Evolutionary conservation across 2,797 vertebrate genomes (phyloP).

Genomic region (Paratrypauchen microcephalus): DNA sequence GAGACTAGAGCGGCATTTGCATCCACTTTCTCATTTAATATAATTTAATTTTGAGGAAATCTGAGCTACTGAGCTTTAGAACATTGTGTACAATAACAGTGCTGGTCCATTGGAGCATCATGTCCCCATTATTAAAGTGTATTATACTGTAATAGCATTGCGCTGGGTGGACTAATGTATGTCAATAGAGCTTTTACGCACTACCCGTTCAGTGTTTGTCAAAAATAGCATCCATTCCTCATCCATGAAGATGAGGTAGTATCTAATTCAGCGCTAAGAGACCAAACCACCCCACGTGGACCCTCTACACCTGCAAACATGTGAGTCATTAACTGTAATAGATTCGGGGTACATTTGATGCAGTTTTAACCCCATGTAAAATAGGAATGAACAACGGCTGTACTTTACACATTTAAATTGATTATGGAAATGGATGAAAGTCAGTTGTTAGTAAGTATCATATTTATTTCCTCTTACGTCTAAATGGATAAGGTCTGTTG

Average conservation of each 20-base stretch:
- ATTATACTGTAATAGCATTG: no score
- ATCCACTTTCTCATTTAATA: constrained; percentile 44
- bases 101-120: background rate
- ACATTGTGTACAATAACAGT: constrained; percentile 20
- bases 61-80: constrained; percentile 14
- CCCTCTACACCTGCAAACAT: constrained; percentile 18
- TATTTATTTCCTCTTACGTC: no score
- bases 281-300: constrained; percentile 25
- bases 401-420: background rate
- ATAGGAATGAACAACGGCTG: background rate
- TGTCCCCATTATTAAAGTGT: background rate
- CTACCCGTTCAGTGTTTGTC: constrained; percentile 28
- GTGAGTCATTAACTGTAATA: constrained; percentile 17
- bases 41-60: constrained; percentile 12
- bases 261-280: constrained; percentile 26
- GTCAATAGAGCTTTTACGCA: constrained; percentile 29
- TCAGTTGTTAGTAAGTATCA: no score
- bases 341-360: constrained; percentile 11
- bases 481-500: no score
- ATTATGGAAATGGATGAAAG: no score
- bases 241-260: constrained; percentile 38
- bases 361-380: no score
- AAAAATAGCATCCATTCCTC: constrained; percentile 24
- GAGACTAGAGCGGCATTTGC: constrained; percentile 41
- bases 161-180: background rate